Evolutionary conservation across 1,140 invertebrate genomes (phyloP).

Genomic region (Pachyrhynchus sulphureomaculatus): DNA sequence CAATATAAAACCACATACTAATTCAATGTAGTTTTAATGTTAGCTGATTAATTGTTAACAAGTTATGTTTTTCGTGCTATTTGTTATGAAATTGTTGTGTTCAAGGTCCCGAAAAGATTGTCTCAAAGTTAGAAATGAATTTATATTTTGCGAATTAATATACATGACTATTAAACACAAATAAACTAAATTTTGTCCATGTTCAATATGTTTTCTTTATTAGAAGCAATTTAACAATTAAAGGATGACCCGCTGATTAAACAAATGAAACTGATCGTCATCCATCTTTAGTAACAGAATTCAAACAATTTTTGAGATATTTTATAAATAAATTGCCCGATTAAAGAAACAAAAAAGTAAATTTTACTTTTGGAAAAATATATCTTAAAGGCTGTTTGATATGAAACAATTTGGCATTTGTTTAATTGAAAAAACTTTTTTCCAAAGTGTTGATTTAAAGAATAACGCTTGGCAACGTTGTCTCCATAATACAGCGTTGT

Average conservation of each 20-base stretch:
- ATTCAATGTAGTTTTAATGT: conserved; percentile 43
- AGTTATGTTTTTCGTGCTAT: conserved; percentile 34
- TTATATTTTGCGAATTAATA: background rate
- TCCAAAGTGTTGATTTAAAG: too few relatives aligned
- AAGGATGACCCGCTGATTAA: too few relatives aligned
- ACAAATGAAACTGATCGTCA: too few relatives aligned
- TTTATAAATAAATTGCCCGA: conserved; percentile 6
- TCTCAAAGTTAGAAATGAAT: conserved; percentile 11
- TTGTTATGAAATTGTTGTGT: conserved; percentile 32
- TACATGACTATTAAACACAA: background rate
- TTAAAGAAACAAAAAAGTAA: conserved; percentile 6
- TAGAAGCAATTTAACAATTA: too few relatives aligned
- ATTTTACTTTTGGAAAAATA: background rate
- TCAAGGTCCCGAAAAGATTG: conserved; percentile 15
- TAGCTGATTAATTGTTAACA: conserved; percentile 40
- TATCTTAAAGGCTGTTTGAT: background rate
- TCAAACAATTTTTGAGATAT: background rate
- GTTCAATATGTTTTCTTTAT: too few relatives aligned
- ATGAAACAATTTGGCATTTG: background rate
- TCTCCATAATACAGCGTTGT: too few relatives aligned
- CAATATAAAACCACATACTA: conserved; percentile 42
- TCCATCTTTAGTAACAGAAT: too few relatives aligned
- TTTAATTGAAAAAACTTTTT: background rate
- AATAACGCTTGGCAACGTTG: too few relatives aligned
- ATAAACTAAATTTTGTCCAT: too few relatives aligned